Percentiles rank a stretch among this genome's conserved stretches.
These are phyloP conservation scores for Cheilosia urbana DNA, from an alignment of 2,888 invertebrate species.

Conservation along the genomic window DNA sequence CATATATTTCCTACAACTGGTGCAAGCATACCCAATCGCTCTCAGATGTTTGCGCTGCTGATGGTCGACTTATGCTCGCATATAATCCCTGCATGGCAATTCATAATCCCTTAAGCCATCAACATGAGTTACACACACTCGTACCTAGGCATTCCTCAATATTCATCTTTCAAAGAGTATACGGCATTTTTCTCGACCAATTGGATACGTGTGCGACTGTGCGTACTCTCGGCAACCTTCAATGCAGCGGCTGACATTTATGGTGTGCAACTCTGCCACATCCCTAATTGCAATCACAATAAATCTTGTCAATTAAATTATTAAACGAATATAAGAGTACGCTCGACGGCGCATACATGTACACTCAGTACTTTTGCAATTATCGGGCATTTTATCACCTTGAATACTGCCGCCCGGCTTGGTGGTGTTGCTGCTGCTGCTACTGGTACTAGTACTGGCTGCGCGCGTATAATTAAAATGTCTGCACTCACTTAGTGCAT, in stretches of 20 bases:
- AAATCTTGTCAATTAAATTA: slow-evolving; percentile 84
- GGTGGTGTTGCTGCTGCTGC: slow-evolving; percentile 28
- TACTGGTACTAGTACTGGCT: slow-evolving; percentile 48
- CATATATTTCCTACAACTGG: too few relatives aligned
- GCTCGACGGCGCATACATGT: slow-evolving; percentile 13
- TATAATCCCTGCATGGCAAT: neutral
- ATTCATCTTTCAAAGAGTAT: slow-evolving; percentile 9
- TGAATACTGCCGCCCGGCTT: slow-evolving; percentile 51
- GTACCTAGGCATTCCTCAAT: slow-evolving; percentile 34
- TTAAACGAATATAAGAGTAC: slow-evolving; percentile 77
- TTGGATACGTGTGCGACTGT: slow-evolving; percentile 33
- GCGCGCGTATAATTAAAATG: slow-evolving; percentile 81
- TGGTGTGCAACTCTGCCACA: slow-evolving; percentile 48
- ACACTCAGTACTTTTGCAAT: slow-evolving; percentile 77
- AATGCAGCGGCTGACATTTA: slow-evolving; percentile 62
- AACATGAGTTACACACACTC: neutral
- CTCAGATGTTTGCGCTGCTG: neutral
- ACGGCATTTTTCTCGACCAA: slow-evolving; percentile 26
- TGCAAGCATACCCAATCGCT: too few relatives aligned
- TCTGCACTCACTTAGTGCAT: slow-evolving; percentile 78
- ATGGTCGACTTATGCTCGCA: neutral
- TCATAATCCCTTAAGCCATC: slow-evolving; percentile 3
- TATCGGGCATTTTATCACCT: slow-evolving; percentile 82
- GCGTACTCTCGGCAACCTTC: slow-evolving; percentile 41
- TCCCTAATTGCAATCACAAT: slow-evolving; percentile 83